These are phyloP conservation scores for Chalcis sispes DNA, from an alignment of 2,888 invertebrate species.

Conservation along the genomic window DNA sequence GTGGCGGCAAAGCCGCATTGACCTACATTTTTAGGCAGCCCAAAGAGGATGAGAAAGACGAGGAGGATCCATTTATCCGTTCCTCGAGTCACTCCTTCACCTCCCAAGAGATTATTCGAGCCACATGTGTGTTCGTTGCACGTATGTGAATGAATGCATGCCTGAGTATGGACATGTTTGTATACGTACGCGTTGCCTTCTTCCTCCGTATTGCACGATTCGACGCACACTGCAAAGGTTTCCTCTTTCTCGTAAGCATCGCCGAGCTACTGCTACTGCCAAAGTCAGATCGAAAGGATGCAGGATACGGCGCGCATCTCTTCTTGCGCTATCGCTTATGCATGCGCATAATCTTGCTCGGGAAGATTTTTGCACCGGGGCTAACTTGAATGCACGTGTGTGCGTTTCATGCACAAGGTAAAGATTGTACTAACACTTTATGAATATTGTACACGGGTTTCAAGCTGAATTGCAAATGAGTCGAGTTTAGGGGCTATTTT, in stretches of 20 bases:
- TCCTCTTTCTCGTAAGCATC: neutral
- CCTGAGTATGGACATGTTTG: neutral
- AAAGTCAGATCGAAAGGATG: no score
- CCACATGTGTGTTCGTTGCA: neutral
- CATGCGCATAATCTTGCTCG: neutral
- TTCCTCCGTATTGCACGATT: slow-evolving; percentile 9
- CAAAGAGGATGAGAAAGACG: slow-evolving; percentile 9
- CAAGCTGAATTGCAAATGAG: no score
- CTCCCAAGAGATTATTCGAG: neutral
- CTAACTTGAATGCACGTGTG: no score
- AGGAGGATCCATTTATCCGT: slow-evolving; percentile 25
- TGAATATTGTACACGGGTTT: no score
- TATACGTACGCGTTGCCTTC: neutral
- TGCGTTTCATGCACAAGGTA: neutral
- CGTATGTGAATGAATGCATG: no score
- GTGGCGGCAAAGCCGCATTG: slow-evolving; percentile 63
- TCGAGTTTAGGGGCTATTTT: no score
- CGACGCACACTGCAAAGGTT: neutral
- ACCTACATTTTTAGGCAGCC: slow-evolving; percentile 71
- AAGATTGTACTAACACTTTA: no score
- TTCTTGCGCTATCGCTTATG: neutral
- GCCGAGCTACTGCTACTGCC: no score
- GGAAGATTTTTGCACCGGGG: neutral
- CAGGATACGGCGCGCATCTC: no score
- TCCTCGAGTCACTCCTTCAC: neutral